Percentiles rank a stretch among this genome's conserved stretches.
phyloP scores from a whole-genome alignment of 2,797 vertebrate genomes.

The Halcyon smyrnensis region DNA sequence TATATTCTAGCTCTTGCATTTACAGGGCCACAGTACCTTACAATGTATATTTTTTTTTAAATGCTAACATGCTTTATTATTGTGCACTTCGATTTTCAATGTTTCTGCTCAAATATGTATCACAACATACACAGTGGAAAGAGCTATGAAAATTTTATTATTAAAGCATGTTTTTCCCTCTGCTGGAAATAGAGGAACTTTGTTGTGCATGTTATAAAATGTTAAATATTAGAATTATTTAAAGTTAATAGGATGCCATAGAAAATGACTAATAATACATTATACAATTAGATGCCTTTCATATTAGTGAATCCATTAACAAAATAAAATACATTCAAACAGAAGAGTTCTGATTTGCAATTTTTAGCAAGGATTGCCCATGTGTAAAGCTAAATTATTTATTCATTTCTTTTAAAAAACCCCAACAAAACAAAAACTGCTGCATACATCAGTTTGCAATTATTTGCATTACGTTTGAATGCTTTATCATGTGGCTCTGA shows the following conservation, averaged over 20 bases:
- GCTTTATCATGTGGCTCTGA: conserved; percentile 69
- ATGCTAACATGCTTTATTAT: conserved; percentile 39
- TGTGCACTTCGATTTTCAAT: conserved; percentile 59
- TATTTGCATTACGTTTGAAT: conserved; percentile 80
- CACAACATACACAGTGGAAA: conserved; percentile 62
- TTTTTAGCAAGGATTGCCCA: conserved; percentile 75
- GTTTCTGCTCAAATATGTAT: conserved; percentile 70
- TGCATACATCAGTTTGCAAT: conserved; percentile 76
- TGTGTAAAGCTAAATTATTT: conserved; percentile 82
- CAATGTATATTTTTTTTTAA: conserved; percentile 18
- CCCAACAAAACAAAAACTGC: conserved; percentile 6
- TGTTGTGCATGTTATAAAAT: conserved; percentile 78
- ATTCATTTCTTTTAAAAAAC: conserved; percentile 54
- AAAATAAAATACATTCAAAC: conserved; percentile 80
- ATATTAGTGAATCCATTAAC: conserved; percentile 82
- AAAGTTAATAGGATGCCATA: conserved; percentile 83
- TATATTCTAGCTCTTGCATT: conserved; percentile 39
- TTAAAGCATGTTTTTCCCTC: conserved; percentile 70
- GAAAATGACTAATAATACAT: conserved; percentile 82
- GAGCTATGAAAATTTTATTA: conserved; percentile 74
- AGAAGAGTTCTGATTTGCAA: conserved; percentile 77
- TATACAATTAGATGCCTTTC: conserved; percentile 84
- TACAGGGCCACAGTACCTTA: not conserved
- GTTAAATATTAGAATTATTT: conserved; percentile 82
- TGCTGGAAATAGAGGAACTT: conserved; percentile 74